Evolutionary conservation across 2,113 vertebrate genomes (phyloP).

Genomic region (Chionomys nivalis): DNA sequence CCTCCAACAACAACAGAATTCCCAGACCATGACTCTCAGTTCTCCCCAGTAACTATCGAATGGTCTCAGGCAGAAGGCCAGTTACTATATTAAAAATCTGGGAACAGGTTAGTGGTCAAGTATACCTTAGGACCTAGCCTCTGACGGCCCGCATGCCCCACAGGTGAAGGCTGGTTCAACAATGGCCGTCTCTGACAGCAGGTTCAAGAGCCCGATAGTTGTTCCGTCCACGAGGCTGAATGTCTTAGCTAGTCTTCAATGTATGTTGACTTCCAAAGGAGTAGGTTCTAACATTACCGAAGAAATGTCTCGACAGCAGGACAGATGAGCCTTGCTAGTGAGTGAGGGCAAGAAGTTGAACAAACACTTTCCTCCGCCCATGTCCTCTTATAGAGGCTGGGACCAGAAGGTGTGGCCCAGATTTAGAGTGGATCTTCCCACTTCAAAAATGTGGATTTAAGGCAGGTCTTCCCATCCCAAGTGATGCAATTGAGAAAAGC

Average conservation of each 20-base stretch:
- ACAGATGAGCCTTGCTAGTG: background rate
- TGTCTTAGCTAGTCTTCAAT: background rate
- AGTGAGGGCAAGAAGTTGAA: background rate
- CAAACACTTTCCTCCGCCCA: background rate
- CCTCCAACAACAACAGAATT: constrained; percentile 40
- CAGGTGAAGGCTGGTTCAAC: background rate
- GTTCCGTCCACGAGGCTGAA: background rate
- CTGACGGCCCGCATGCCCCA: background rate
- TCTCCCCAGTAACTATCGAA: background rate
- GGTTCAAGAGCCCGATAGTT: background rate
- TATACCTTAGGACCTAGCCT: background rate
- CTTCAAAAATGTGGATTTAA: background rate
- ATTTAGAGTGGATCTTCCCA: too few species aligned
- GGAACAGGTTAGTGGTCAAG: constrained; percentile 49
- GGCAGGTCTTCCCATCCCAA: background rate
- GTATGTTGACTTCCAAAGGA: background rate
- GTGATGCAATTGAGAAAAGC: background rate
- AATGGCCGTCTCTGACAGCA: background rate
- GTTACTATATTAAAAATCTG: background rate
- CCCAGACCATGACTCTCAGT: constrained; percentile 10
- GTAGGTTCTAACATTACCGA: too few species aligned
- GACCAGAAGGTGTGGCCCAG: background rate
- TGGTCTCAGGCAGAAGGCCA: background rate
- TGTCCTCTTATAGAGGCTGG: background rate
- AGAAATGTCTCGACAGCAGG: background rate